Evolutionary conservation across 2,113 vertebrate species (phyloP).

Genomic region (Emydura subglobosa): DNA sequence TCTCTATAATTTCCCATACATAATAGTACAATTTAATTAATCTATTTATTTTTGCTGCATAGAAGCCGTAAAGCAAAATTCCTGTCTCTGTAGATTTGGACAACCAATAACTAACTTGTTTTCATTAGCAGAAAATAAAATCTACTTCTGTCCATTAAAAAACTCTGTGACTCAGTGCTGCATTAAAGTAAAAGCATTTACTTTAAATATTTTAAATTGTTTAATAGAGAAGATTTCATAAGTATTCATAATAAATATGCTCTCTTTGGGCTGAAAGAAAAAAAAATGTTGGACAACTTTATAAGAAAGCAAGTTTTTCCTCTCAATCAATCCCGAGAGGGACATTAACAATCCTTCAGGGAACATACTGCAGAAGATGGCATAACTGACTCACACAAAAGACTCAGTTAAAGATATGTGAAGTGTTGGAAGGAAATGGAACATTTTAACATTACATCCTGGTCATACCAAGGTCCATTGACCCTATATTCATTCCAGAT

Average conservation of each 20-base stretch:
- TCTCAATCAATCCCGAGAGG: slow-evolving; percentile 75
- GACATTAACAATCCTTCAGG: slow-evolving; percentile 71
- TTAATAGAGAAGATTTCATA: not conserved
- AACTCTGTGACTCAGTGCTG: not conserved
- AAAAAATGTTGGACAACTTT: slow-evolving; percentile 64
- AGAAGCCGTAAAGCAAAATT: slow-evolving; percentile 24
- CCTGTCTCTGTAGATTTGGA: slow-evolving; percentile 9
- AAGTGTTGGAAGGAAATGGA: slow-evolving; percentile 73
- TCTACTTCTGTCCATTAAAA: not conserved
- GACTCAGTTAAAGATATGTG: slow-evolving; percentile 45
- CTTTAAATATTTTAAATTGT: not conserved
- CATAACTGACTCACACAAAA: slow-evolving; percentile 38
- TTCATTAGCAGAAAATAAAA: not conserved
- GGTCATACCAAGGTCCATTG: slow-evolving; percentile 86
- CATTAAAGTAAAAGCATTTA: slow-evolving; percentile 36
- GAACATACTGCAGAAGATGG: slow-evolving; percentile 66
- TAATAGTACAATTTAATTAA: not conserved
- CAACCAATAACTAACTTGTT: slow-evolving; percentile 15
- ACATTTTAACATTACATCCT: slow-evolving; percentile 71
- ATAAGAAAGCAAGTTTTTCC: slow-evolving; percentile 77
- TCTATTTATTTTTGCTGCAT: not conserved
- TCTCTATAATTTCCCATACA: slow-evolving; percentile 11
- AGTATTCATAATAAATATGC: slow-evolving; percentile 33
- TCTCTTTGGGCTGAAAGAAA: slow-evolving; percentile 30
- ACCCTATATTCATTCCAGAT: slow-evolving; percentile 84